A percentile compares a stretch with the other conserved stretches of the same genome.
Evolutionary conservation across 2,113 vertebrate species (phyloP).

Genomic region (Leucopsar rothschildi): DNA sequence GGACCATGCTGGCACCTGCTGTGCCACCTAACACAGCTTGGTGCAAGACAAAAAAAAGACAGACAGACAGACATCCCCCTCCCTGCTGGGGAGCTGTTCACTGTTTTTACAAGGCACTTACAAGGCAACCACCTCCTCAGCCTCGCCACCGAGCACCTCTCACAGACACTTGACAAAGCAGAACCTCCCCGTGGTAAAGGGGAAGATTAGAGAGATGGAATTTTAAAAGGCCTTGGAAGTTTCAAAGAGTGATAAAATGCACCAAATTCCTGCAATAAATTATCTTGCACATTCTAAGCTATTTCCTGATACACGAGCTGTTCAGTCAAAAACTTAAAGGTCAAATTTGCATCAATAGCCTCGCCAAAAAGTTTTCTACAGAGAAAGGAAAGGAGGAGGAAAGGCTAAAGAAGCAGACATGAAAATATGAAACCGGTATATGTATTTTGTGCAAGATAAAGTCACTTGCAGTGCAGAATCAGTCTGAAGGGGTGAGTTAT

Average conservation of each 20-base stretch:
- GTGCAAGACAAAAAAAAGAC: neutral
- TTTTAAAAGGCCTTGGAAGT: neutral
- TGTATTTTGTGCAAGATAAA: neutral
- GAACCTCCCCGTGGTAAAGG: neutral
- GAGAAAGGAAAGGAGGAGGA: neutral
- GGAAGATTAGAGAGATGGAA: neutral
- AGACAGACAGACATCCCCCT: neutral
- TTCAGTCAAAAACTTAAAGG: conserved; percentile 55
- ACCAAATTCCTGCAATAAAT: conserved; percentile 38
- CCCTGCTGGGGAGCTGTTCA: neutral
- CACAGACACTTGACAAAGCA: accelerated
- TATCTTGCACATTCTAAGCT: conserved; percentile 19
- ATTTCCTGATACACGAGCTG: conserved; percentile 43
- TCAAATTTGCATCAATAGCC: conserved; percentile 56
- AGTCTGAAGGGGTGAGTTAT: neutral
- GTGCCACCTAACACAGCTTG: neutral
- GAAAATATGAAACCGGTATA: neutral
- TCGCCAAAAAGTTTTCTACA: conserved; percentile 21
- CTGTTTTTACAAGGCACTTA: neutral
- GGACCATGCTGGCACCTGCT: neutral
- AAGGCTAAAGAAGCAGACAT: neutral
- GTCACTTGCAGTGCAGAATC: neutral
- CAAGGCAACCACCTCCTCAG: neutral
- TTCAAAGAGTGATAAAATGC: neutral
- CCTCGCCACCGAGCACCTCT: accelerated